Percentiles rank a stretch among this genome's conserved stretches.
Conservation (phyloP, 2,888 invertebrate genomes). For the Helobdella robusta region DNA sequence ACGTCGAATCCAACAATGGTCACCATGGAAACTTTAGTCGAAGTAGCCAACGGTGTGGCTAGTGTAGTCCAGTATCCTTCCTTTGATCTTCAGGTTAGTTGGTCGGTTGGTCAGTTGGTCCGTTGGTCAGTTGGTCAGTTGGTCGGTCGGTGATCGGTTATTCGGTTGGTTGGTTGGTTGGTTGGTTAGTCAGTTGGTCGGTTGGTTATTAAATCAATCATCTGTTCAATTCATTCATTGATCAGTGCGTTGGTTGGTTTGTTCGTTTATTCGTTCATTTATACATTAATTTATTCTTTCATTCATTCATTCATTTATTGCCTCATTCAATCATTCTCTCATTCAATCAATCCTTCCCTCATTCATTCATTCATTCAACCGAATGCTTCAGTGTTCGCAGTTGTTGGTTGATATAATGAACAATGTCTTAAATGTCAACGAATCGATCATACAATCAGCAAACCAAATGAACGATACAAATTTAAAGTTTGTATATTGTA, state of each 20-base stretch:
- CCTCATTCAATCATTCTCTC: too few relatives aligned
- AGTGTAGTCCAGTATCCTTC: neutral
- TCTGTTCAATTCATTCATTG: too few relatives aligned
- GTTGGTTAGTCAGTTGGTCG: too few relatives aligned
- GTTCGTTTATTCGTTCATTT: neutral
- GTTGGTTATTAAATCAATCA: too few relatives aligned
- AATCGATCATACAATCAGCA: neutral
- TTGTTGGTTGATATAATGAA: conserved; percentile 4
- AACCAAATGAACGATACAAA: conserved; percentile 9
- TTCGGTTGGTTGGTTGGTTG: too few relatives aligned
- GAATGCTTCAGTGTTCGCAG: conserved; percentile 9
- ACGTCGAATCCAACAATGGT: neutral
- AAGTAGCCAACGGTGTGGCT: neutral
- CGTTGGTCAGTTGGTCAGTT: too few relatives aligned
- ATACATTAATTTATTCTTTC: neutral
- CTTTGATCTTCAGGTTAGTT: conserved; percentile 7
- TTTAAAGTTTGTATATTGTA: conserved; percentile 4
- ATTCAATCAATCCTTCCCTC: too few relatives aligned
- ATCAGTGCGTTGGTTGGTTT: too few relatives aligned
- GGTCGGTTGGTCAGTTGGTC: too few relatives aligned
- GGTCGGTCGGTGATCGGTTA: too few relatives aligned
- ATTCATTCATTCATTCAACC: too few relatives aligned
- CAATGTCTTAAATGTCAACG: neutral
- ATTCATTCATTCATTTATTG: too few relatives aligned
- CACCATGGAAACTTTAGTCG: neutral